Evolutionary conservation across 1,140 invertebrate genomes (phyloP).

Genomic region (Calephelis virginiensis): DNA sequence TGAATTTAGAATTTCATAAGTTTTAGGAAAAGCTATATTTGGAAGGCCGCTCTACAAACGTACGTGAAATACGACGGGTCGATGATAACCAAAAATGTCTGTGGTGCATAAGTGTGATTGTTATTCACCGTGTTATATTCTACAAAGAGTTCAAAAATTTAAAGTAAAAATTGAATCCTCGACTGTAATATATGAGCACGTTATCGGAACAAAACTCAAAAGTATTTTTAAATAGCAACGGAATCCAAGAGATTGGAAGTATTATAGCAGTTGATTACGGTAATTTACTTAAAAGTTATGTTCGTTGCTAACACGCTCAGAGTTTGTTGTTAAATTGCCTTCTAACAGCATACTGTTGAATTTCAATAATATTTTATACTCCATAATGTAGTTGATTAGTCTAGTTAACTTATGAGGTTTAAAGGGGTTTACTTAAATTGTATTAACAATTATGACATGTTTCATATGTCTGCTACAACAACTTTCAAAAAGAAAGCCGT

Average conservation of each 20-base stretch:
- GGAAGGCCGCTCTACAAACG: too few species aligned
- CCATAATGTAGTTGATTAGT: neutral
- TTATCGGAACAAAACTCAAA: constrained; percentile 17
- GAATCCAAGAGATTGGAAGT: constrained; percentile 32
- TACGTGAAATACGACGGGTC: too few species aligned
- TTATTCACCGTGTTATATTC: too few species aligned
- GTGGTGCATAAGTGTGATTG: too few species aligned
- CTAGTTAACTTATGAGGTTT: too few species aligned
- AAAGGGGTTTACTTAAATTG: too few species aligned
- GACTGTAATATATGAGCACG: neutral
- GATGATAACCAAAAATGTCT: too few species aligned
- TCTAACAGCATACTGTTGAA: constrained; percentile 1
- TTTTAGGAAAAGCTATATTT: too few species aligned
- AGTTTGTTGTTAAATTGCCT: constrained; percentile 8
- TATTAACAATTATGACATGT: too few species aligned
- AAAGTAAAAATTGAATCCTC: neutral
- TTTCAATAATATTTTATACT: constrained; percentile 8
- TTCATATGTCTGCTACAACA: too few species aligned
- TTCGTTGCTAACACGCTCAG: constrained; percentile 22
- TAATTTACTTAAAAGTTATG: constrained; percentile 33
- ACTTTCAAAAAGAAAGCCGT: too few species aligned
- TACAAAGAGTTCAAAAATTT: neutral
- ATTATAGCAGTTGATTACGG: constrained; percentile 34
- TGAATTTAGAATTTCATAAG: too few species aligned
- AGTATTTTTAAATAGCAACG: constrained; percentile 25